These are phyloP conservation scores for Porites lutea DNA, from an alignment of 64 coral and sea anemone species.

Conservation along the genomic window DNA sequence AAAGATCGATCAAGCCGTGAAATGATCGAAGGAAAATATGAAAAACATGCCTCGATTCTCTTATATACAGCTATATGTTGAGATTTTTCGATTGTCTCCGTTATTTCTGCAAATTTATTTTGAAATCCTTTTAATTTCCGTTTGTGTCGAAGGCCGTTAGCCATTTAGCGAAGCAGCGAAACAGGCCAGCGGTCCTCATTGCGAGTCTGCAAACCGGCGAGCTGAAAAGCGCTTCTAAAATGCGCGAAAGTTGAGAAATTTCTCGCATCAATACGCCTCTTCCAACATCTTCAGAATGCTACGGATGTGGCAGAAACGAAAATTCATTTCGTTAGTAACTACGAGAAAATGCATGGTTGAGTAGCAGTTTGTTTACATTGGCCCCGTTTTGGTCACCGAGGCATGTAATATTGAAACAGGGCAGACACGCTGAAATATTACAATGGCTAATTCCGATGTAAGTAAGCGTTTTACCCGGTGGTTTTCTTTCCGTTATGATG, in stretches of 20 bases:
- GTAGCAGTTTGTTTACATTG: conserved; percentile 28
- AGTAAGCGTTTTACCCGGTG: neutral
- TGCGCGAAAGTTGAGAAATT: too few relatives aligned
- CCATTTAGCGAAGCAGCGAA: neutral
- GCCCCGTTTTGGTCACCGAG: conserved; percentile 53
- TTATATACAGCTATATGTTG: neutral
- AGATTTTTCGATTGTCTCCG: neutral
- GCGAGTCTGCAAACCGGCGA: too few relatives aligned
- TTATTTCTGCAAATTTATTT: neutral
- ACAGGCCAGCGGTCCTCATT: conserved; percentile 23
- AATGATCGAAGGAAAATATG: neutral
- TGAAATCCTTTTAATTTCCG: neutral
- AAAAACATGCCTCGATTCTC: neutral
- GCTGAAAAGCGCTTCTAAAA: too few relatives aligned
- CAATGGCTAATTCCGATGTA: neutral
- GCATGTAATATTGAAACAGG: conserved; percentile 21
- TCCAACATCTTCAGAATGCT: neutral
- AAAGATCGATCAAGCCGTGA: neutral
- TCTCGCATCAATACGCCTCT: neutral
- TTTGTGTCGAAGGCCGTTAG: conserved; percentile 8
- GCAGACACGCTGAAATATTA: neutral
- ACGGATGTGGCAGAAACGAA: neutral
- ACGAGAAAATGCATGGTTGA: too few relatives aligned
- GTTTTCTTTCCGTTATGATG: neutral
- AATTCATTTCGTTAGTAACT: neutral